phyloP scores from a whole-genome alignment of 2,797 vertebrate genomes.

The Gadopsis marmoratus region DNA sequence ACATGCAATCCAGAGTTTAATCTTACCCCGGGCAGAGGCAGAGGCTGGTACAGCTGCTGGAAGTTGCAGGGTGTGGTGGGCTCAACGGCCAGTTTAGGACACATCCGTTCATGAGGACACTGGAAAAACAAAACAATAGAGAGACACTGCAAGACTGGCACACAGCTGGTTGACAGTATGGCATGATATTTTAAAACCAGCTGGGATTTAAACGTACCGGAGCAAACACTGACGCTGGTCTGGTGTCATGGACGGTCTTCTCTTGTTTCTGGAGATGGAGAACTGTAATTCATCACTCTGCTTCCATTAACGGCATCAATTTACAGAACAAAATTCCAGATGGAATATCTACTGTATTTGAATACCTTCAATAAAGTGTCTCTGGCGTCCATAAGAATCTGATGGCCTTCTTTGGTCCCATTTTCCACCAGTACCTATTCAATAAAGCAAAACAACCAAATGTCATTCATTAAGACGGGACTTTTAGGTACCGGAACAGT shows the following conservation, averaged over 20 bases:
- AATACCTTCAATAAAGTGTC: constrained; percentile 84
- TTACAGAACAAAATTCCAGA: neutral
- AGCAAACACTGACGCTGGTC: constrained; percentile 87
- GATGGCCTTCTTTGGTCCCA: constrained; percentile 90
- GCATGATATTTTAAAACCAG: neutral
- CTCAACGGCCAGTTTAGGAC: constrained; percentile 84
- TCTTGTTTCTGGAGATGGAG: constrained; percentile 81
- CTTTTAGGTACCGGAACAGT: neutral
- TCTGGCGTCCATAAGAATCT: constrained; percentile 91
- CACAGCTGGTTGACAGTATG: neutral
- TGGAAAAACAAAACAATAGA: constrained; percentile 53
- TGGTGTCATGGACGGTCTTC: constrained; percentile 78
- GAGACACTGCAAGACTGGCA: neutral
- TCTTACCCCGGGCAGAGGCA: constrained; percentile 85
- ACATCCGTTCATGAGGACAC: constrained; percentile 89
- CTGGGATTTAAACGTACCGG: constrained; percentile 77
- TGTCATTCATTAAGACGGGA: neutral
- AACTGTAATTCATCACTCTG: neutral
- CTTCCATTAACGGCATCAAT: neutral
- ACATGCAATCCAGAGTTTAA: neutral
- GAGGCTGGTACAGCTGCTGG: constrained; percentile 85
- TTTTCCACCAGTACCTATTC: constrained; percentile 90
- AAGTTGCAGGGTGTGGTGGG: constrained; percentile 88
- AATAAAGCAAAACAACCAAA: neutral
- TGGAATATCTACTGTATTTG: neutral